Percentiles rank a stretch among this genome's conserved stretches.
phyloP scores from a whole-genome alignment of 2,888 invertebrate species.

The Leptinotarsa tumamoca region DNA sequence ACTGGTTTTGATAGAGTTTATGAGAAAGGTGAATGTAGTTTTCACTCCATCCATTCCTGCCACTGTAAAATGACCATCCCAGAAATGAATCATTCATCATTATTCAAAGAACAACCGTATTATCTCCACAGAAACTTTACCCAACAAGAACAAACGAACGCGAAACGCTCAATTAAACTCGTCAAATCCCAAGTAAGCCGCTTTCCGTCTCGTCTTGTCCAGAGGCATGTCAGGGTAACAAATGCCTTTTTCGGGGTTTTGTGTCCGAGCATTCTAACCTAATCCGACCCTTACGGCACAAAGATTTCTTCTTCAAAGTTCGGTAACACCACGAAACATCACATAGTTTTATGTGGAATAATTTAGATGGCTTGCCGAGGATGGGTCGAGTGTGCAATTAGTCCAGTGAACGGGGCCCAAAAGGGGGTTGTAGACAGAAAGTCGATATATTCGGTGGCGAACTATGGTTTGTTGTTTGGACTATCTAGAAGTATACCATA shows the following conservation, averaged over 20 bases:
- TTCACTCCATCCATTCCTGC: no score
- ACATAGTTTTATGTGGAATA: slow-evolving; percentile 32
- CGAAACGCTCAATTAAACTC: neutral
- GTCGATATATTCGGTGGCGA: rapidly evolving
- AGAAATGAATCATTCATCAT: no score
- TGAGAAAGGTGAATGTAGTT: no score
- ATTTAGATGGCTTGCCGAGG: slow-evolving; percentile 17
- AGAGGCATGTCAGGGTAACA: neutral
- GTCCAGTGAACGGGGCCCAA: no score
- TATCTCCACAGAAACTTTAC: no score
- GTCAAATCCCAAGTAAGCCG: neutral
- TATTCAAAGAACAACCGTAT: no score
- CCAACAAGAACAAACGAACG: neutral
- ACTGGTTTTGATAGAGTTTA: no score
- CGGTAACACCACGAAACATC: slow-evolving; percentile 29
- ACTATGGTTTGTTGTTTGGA: no score
- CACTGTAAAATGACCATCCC: no score
- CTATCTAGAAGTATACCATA: no score
- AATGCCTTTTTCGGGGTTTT: slow-evolving; percentile 7
- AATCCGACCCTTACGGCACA: slow-evolving; percentile 30
- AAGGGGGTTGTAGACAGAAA: no score
- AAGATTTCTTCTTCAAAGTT: slow-evolving; percentile 28
- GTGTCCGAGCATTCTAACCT: slow-evolving; percentile 15
- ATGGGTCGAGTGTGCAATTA: neutral
- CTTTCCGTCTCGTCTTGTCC: slow-evolving; percentile 7